Percentiles rank a stretch among this genome's conserved stretches.
phyloP scores from a whole-genome alignment of 2,888 invertebrate species.

The Noctua comes region DNA sequence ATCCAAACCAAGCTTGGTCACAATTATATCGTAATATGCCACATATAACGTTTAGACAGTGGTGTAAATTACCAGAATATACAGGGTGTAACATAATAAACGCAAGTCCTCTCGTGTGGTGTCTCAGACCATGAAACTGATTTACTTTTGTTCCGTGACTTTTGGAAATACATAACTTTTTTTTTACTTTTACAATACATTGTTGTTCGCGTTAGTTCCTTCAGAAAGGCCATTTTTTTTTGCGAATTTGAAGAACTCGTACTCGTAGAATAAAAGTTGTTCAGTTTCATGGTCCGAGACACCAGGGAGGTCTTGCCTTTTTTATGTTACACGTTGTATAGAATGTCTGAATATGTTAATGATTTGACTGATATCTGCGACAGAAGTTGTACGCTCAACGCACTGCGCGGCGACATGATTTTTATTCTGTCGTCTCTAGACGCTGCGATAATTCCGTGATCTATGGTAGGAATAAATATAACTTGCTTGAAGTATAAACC shows the following conservation, averaged over 20 bases:
- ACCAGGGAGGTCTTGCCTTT: too few relatives aligned
- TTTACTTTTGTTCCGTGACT: too few relatives aligned
- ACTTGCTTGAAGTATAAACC: constrained; percentile 63
- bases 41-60: background rate
- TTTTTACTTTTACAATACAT: too few relatives aligned
- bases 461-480: constrained; percentile 58
- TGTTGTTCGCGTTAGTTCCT: too few relatives aligned
- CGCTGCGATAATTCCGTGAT: background rate
- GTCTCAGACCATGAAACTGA: too few relatives aligned
- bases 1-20: background rate
- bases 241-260: background rate
- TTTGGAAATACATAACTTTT: too few relatives aligned
- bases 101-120: too few relatives aligned
- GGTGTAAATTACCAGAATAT: background rate
- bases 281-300: background rate
- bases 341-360: background rate
- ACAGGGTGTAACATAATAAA: too few relatives aligned
- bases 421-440: background rate
- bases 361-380: background rate
- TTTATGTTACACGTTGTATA: too few relatives aligned
- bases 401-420: background rate
- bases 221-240: too few relatives aligned
- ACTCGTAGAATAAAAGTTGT: background rate
- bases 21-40: background rate
- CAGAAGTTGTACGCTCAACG: background rate